A percentile compares a stretch with the other conserved stretches of the same genome.
Evolutionary conservation across 2,113 vertebrate species (phyloP).

Genomic region (Heptranchias perlo): DNA sequence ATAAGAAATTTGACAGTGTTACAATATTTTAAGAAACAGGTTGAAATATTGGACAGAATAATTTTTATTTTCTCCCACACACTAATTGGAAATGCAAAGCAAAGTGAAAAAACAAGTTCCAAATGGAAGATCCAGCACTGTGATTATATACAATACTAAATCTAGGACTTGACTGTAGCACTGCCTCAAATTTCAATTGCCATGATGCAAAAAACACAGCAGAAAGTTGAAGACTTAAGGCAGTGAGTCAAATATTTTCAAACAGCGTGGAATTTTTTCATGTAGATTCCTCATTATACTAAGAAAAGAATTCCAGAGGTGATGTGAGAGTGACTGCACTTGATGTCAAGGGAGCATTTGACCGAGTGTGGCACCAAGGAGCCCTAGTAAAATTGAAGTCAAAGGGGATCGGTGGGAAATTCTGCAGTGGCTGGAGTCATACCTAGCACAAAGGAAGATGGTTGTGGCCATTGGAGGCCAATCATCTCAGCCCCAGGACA

Average conservation of each 20-base stretch:
- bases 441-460: not conserved
- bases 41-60: not conserved
- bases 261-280: not conserved
- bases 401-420: not conserved
- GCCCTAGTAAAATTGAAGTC: not conserved
- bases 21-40: not conserved
- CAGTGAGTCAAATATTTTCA: not conserved
- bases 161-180: not conserved
- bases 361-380: not conserved
- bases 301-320: not conserved
- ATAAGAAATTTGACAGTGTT: not conserved
- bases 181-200: slow-evolving; percentile 21
- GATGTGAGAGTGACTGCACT: not conserved
- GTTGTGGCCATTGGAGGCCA: not conserved
- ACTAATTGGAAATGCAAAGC: not conserved
- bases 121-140: not conserved
- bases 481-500: too few species aligned
- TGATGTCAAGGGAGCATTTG: not conserved
- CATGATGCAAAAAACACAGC: not conserved
- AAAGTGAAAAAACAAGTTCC: not conserved
- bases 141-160: not conserved
- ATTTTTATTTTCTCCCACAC: not conserved
- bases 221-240: not conserved
- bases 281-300: not conserved
- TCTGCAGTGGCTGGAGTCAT: not conserved